These are phyloP conservation scores for Pycnonotus jocosus DNA, from an alignment of 2,113 vertebrate genomes.

Conservation along the genomic window DNA sequence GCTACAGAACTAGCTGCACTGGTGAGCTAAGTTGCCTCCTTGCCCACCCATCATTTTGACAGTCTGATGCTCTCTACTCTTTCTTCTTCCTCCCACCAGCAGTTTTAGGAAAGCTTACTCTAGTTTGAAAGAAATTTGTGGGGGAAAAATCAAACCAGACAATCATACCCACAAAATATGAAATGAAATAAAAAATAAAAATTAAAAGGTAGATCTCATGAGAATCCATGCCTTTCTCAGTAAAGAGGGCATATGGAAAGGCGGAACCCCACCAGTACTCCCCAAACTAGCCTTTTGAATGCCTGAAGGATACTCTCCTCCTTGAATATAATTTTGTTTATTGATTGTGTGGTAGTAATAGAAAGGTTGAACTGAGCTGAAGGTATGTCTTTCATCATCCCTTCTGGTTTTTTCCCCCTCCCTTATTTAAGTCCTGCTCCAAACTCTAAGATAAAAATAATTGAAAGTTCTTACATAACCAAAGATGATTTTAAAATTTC, in stretches of 20 bases:
- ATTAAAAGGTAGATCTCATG: background rate
- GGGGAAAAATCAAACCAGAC: background rate
- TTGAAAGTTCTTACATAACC: background rate
- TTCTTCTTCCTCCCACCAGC: background rate
- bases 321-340: background rate
- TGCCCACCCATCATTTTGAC: background rate
- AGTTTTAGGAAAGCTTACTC: background rate
- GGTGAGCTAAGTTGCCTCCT: background rate
- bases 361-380: background rate
- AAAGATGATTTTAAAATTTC: background rate
- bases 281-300: background rate
- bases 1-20: slow-evolving; percentile 1
- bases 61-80: background rate
- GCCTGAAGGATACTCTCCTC: background rate
- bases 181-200: background rate
- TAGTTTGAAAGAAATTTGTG: background rate
- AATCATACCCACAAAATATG: background rate
- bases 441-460: background rate
- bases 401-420: background rate
- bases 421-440: background rate
- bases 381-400: background rate
- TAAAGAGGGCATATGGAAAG: background rate
- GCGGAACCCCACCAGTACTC: background rate
- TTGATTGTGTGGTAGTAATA: background rate
- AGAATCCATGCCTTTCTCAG: background rate